Conservation (phyloP, 2,888 invertebrate genomes). For the Ornithoptera alexandrae region DNA sequence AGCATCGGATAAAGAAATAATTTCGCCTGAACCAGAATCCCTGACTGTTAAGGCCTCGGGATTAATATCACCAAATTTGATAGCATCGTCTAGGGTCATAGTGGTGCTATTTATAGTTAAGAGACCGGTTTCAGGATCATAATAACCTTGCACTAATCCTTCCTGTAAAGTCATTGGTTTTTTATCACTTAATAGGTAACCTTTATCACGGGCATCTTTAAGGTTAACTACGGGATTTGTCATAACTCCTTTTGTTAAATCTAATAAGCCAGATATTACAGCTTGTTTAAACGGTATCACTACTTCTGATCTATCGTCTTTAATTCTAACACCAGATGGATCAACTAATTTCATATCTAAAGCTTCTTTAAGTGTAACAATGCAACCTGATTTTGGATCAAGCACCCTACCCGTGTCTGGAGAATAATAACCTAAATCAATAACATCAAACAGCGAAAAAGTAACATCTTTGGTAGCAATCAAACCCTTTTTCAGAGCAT, state of each 20-base stretch:
- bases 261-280: conserved; percentile 84
- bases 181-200: conserved; percentile 87
- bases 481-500: conserved; percentile 84
- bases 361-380: conserved; percentile 87
- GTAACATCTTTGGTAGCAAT: conserved; percentile 85
- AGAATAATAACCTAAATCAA: conserved; percentile 88
- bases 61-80: conserved; percentile 87
- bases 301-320: conserved; percentile 84
- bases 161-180: conserved; percentile 91
- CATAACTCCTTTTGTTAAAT: conserved; percentile 84
- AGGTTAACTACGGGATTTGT: conserved; percentile 85
- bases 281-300: conserved; percentile 86
- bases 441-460: conserved; percentile 86
- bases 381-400: conserved; percentile 87
- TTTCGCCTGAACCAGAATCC: conserved; percentile 89
- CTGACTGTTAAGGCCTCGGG: conserved; percentile 87
- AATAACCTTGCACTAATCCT: conserved; percentile 89
- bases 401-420: conserved; percentile 86
- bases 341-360: conserved; percentile 86
- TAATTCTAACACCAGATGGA: conserved; percentile 84
- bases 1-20: conserved; percentile 89
- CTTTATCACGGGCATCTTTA: conserved; percentile 89
- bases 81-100: conserved; percentile 87
- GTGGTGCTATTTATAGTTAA: conserved; percentile 84
- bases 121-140: conserved; percentile 86